Evolutionary conservation across 2,888 invertebrate species (phyloP).

Genomic region (Sinopyrophorus schimmeli): DNA sequence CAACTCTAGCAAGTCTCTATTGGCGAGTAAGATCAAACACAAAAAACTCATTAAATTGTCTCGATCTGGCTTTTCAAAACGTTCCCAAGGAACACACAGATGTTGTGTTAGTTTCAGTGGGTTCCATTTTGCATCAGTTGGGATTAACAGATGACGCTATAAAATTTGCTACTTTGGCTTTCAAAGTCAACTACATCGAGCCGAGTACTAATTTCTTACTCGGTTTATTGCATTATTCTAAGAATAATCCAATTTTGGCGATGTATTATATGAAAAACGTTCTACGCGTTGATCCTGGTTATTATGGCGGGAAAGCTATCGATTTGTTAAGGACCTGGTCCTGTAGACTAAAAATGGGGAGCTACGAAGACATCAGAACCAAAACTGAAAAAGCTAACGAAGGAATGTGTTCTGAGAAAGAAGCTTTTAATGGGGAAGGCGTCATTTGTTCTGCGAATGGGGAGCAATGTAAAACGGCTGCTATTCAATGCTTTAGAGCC

Average conservation of each 20-base stretch:
- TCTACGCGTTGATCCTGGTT: conserved; percentile 59
- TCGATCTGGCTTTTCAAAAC: conserved; percentile 64
- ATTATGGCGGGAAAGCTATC: conserved; percentile 58
- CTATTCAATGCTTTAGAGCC: conserved; percentile 26
- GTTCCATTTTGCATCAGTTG: conserved; percentile 68
- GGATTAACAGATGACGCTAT: conserved; percentile 69
- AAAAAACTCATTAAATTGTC: conserved; percentile 70
- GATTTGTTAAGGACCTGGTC: conserved; percentile 60
- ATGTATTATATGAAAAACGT: conserved; percentile 66
- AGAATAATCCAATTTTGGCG: conserved; percentile 64
- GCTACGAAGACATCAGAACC: conserved; percentile 39
- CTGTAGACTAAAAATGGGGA: conserved; percentile 55
- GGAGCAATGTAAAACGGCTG: conserved; percentile 51
- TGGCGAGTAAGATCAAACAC: conserved; percentile 76
- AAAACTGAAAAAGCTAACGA: conserved; percentile 37
- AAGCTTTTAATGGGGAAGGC: conserved; percentile 46
- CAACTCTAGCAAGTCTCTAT: conserved; percentile 74
- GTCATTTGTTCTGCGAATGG: conserved; percentile 51
- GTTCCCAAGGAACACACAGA: conserved; percentile 65
- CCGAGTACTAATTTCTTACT: conserved; percentile 73
- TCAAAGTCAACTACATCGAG: conserved; percentile 66
- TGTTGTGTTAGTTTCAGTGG: conserved; percentile 69
- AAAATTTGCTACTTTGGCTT: conserved; percentile 64
- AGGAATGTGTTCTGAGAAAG: conserved; percentile 44
- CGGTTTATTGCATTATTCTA: conserved; percentile 66